Evolutionary conservation across 2,888 invertebrate genomes (phyloP).

Genomic region (Patella pellucida): DNA sequence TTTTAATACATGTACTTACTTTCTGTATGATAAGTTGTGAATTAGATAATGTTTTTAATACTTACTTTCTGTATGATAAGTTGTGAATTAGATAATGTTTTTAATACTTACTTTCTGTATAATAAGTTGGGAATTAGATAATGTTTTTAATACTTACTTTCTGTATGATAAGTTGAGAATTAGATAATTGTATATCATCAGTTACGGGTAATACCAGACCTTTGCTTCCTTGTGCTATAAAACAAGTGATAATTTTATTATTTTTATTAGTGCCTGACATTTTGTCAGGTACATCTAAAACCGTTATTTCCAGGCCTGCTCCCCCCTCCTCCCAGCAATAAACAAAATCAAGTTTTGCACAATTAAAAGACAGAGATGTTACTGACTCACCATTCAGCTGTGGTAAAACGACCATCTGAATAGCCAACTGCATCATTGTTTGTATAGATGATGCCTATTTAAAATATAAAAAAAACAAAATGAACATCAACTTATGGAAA

Average conservation of each 20-base stretch:
- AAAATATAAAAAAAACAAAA: not conserved
- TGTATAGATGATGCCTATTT: not conserved
- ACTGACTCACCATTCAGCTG: not conserved
- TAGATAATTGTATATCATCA: slow-evolving; percentile 14
- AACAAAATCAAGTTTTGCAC: too few species aligned
- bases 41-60: too few species aligned
- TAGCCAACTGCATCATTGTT: not conserved
- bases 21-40: not conserved
- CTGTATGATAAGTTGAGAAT: slow-evolving; percentile 13
- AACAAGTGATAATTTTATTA: too few species aligned
- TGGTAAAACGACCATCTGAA: not conserved
- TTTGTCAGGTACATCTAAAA: too few species aligned
- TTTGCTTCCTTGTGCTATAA: not conserved
- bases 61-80: slow-evolving; percentile 14
- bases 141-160: not conserved
- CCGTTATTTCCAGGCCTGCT: too few species aligned
- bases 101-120: slow-evolving; percentile 7
- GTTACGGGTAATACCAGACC: slow-evolving; percentile 21
- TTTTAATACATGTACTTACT: slow-evolving; percentile 5
- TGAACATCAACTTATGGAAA: too few species aligned
- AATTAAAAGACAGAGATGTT: too few species aligned
- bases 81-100: slow-evolving; percentile 6
- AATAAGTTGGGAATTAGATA: too few species aligned
- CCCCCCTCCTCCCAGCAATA: too few species aligned
- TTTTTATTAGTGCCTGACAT: too few species aligned